Conservation (phyloP, 1,140 invertebrate species). For the Acromyrmex echinatior region DNA sequence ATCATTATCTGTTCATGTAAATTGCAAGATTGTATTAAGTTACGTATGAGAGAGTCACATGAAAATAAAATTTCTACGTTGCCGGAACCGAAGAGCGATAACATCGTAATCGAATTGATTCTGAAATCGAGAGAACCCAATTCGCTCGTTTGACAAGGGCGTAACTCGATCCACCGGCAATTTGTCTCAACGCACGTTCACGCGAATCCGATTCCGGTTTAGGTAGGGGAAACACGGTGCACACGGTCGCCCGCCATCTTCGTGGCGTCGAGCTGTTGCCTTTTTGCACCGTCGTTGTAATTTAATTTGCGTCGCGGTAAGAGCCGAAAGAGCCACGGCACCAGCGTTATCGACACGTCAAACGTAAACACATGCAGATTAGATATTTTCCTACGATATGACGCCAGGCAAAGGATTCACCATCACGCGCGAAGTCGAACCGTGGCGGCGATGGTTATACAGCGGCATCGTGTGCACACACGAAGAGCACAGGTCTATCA, state of each 20-base stretch:
- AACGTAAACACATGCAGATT: constrained; percentile 84
- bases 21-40: not conserved
- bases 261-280: constrained; percentile 43
- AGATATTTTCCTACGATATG: constrained; percentile 82
- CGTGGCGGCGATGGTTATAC: constrained; percentile 44
- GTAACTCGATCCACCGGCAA: constrained; percentile 57
- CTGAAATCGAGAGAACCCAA: constrained; percentile 49
- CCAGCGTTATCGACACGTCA: constrained; percentile 77
- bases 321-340: constrained; percentile 64
- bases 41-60: not conserved
- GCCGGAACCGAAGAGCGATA: constrained; percentile 22
- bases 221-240: not conserved
- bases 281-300: constrained; percentile 50
- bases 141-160: constrained; percentile 56
- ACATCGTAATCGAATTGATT: constrained; percentile 56
- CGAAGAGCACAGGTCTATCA: constrained; percentile 27
- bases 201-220: constrained; percentile 55
- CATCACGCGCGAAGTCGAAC: constrained; percentile 40
- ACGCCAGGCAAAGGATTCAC: constrained; percentile 79
- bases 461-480: not conserved
- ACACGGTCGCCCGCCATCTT: constrained; percentile 45
- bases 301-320: constrained; percentile 59
- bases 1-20: not conserved
- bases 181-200: constrained; percentile 52
- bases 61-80: constrained; percentile 4